A percentile compares a stretch with the other conserved stretches of the same genome.
These are phyloP conservation scores for Enteromius thamalakanensis DNA, from an alignment of 2,797 vertebrate genomes.

Conservation along the genomic window DNA sequence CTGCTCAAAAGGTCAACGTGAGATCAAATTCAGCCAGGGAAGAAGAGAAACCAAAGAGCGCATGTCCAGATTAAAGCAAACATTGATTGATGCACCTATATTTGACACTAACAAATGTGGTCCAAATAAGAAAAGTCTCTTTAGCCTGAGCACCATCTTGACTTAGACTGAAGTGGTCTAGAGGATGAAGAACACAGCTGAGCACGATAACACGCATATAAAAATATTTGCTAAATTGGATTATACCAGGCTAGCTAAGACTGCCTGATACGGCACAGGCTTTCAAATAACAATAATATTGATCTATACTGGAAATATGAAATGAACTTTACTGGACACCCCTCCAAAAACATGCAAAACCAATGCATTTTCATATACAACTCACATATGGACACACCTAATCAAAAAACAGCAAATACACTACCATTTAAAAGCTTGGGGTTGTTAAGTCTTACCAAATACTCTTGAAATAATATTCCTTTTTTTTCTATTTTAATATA, in stretches of 20 bases:
- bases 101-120: not conserved
- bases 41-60: conserved; percentile 4
- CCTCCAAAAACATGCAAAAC: not conserved
- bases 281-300: not conserved
- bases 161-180: not conserved
- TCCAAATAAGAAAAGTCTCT: not conserved
- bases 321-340: not conserved
- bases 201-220: not conserved
- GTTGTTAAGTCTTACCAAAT: not conserved
- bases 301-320: not conserved
- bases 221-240: not conserved
- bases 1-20: conserved; percentile 35
- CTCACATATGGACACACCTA: not conserved
- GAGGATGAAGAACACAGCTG: not conserved
- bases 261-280: not conserved
- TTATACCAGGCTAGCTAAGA: not conserved
- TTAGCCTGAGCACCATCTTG: not conserved
- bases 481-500: no score
- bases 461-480: no score
- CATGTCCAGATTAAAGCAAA: conserved; percentile 10
- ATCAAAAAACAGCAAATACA: not conserved
- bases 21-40: conserved; percentile 33
- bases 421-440: not conserved
- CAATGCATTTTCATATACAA: not conserved
- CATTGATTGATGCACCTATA: not conserved